Base-by-base conservation (phyloP, 2,113 vertebrate species). In the Galbula dea region DNA sequence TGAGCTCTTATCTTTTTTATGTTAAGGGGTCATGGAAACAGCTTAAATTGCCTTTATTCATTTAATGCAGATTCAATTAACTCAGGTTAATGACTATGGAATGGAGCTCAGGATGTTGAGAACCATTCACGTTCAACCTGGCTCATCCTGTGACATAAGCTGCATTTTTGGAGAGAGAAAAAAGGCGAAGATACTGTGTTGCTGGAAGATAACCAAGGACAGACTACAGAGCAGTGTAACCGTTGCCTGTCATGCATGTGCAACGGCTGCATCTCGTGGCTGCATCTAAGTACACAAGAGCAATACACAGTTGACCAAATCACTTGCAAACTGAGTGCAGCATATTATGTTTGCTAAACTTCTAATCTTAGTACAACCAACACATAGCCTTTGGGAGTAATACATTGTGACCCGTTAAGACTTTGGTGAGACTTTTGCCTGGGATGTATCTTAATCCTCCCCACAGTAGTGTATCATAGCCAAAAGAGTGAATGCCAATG, bases 51-150 rank as follows among this genome's bases (percentile, higher is more conserved):
- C 66, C 86, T 89, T 89, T 71, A 77, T 87, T 51, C 39, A 45
- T 74, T 92, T 92, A 89, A 83, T 49, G 55, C 32, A 80, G 46
- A 88, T 89, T 93, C 78, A 91, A 10, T 95, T 89, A 95, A 74
- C 34, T 85, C 68, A 68, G 67, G 75, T 74, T 92, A 94, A 91
- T 59, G 82, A 66, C 52, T 71, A 0, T 17, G 54, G 46, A 34
- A 45, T 2, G 24, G 84, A 89, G 63, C 67, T 74, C 39, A 36
- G 91, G 72, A 67, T 87, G 5, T 2, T 45, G 48, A 57, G 78
- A 91, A 57, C n/a, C 67, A 32, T 43, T 92, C 61, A 24, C 24
- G 57, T 61, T 86, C 82, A 88, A 22, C 37, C n/a, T 0, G 0
- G 29, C 58, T 71, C 79, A 54, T 86, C 41, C 83, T 39, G 57